Evolutionary conservation across 2,888 invertebrate species (phyloP).

Genomic region (Plutella xylostella): DNA sequence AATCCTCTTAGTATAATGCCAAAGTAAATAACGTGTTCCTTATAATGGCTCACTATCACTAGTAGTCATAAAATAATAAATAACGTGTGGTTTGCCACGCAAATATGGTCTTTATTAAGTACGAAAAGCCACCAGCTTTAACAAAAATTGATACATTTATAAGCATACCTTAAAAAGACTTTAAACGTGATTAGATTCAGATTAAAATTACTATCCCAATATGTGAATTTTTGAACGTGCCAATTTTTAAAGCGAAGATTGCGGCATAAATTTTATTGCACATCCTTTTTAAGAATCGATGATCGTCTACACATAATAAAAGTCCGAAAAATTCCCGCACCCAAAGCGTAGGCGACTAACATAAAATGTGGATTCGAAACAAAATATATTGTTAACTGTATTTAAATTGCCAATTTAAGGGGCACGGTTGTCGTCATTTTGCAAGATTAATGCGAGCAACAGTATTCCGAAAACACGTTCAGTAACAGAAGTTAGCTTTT

Average conservation of each 20-base stretch:
- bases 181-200: too few relatives aligned
- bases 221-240: too few relatives aligned
- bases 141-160: too few relatives aligned
- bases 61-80: conserved; percentile 1
- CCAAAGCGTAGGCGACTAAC: conserved; percentile 27
- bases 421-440: conserved; percentile 27
- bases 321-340: neutral
- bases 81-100: neutral
- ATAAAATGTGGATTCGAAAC: conserved; percentile 31
- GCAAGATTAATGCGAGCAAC: conserved; percentile 31
- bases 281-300: neutral
- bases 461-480: conserved; percentile 8
- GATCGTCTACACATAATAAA: conserved; percentile 5
- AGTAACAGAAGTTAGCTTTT: conserved; percentile 8
- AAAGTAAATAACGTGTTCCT: conserved; percentile 40
- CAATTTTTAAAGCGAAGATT: too few relatives aligned
- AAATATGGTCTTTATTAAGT: too few relatives aligned
- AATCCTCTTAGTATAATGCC: conserved; percentile 53
- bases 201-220: too few relatives aligned
- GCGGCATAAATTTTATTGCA: too few relatives aligned
- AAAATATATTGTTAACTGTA: conserved; percentile 43
- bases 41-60: conserved; percentile 28
- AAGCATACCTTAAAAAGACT: too few relatives aligned
- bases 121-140: too few relatives aligned
- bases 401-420: conserved; percentile 53